Base-by-base conservation (phyloP, 2,797 vertebrate genomes). In the Masticophis lateralis region DNA sequence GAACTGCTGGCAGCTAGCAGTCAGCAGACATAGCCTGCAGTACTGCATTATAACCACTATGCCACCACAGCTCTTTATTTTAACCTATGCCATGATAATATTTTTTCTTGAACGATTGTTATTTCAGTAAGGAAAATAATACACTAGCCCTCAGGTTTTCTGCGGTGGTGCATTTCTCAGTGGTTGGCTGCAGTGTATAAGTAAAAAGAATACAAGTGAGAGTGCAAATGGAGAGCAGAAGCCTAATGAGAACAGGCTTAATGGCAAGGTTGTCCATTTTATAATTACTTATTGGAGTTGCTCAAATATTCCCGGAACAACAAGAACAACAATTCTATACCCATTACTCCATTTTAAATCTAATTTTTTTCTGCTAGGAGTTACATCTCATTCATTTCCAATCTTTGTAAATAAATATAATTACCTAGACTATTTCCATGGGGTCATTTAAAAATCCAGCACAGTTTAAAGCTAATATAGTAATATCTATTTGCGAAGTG, bases 141-240 rank as follows among this genome's bases (percentile, higher is more conserved):
- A 53, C 9, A 37, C 5, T 20, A 53, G 43, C 55, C 91, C 86
- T 37, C 61, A 28, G 18, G 91, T 47, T 87, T 92, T 53, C 91
- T 61, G 83, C 61, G 20, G 25, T 47, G 60, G 3, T 18, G 61
- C 61, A 53, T 87, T 87, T 86, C 13, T 91, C 74, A 90, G 88
- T 63, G 57, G 91, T 60, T 92, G 91, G 28, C 91, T 61, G 53
- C 7, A 47, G 66, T 53, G 55, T 57, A 88, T n/a, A 59, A 94
- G 10, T 74, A 74, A 55, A 83, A 90, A 63, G 83, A n/a, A 59
- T 69, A 57, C 87, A 56, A 59, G 27, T 28, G 37, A 87, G 53
- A 51, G 47, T 25, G 79, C 93, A 92, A 74, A 66, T 90, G 93
- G 43, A 79, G 60, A 92, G 53, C 91, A 87, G 55, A 22, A 88